Base-by-base conservation (phyloP, 2,113 vertebrate genomes). In the Ifrita kowaldi region DNA sequence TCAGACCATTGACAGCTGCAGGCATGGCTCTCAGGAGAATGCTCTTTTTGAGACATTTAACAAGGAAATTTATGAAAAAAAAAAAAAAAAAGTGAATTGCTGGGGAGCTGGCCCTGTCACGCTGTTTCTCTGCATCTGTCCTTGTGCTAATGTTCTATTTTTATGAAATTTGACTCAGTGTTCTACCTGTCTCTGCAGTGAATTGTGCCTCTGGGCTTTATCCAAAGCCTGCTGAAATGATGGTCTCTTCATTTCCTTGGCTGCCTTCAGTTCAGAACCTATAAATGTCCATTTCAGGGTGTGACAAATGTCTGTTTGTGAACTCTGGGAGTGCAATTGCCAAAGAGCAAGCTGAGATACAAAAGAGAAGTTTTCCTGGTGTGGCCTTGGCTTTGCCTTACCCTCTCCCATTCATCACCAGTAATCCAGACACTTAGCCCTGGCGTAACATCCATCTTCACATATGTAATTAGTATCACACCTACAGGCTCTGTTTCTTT, bases 401-500 rank as follows among this genome's bases (percentile, higher is more conserved):
- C 46, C 63, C 76, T 84, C 49, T 87, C 84, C 52, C 46, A 85
- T 95, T 87, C 86, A 95, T 60, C 7, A 9, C 68, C 82, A 86
- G 11, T 83, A 94, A 88, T 67, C 52, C 91, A 96, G 85, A 94
- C 82, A 81, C 83, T 95, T 35, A 88, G 90, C 79, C 47, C 60
- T 86, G 92, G 79, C 85, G 71, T 22, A 75, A 95, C 64, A 95
- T 95, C 84, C 79, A 86, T 94, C 93, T 87, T 94, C 90, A 91
- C 90, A 37, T n/a, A 56, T 35, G 56, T 96, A 97, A 96, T 97
- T 96, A 97, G 85, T 62, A 95, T 95, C 96, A 97, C 94, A 94
- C 92, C 97, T 96, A 95, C 90, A 92, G 95, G 95, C 89, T 93
- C 96, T 96, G 64, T 92, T 96, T 94, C 96, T 93, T 87, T 89